Evolutionary conservation across 2,797 vertebrate species (phyloP), one percentile per base, ranked within the genome.

Genomic region (Paratrypauchen microcephalus): DNA sequence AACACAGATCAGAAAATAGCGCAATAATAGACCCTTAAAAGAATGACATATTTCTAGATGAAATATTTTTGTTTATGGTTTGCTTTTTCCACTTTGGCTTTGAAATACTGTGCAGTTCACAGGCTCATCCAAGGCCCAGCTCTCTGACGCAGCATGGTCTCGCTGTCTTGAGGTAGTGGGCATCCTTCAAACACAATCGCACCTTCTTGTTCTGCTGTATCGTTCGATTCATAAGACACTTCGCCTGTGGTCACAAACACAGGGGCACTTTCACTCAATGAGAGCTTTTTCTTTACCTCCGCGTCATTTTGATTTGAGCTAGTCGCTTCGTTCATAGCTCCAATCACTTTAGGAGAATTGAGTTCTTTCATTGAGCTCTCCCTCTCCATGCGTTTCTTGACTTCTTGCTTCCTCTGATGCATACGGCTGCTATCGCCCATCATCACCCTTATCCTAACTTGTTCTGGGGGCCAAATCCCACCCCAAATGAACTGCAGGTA

Each of bases 401-500:
- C 92, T 65, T 93, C 92, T 54, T 93, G 91, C 74, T 80, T 90
- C 66, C 93, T 84, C 84, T 90, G 91, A 76, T 93, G 90, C 50
- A 93, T 92, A 48, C 92, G 92, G 18, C 91, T 93, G 62, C 89
- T 84, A 75, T 94, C 93, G 60, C 93, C 94, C 84, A 94, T 92
- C 91, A 92, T 92, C 4, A 95, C 93, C 75, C 91, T 87, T 30
- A 95, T 77, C 63, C 93, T 84, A 1, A 95, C 87, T 69, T 93
- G 92, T 19, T 95, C 94, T 2, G 91, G 92, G 30, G 95, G 94
- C 94, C 94, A 95, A 54, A 96, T 45, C 1, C 94, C 93, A 0
- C 95, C 95, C 95, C 94, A 96, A 6, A 94, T 86, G 78, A 95
- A 95, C 79, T 97, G 95, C 90, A 98, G 88, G 83, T 98, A 98